These are phyloP conservation scores for Macroramphosus scolopax DNA, from an alignment of 2,797 vertebrate genomes.

Conservation along the genomic window DNA sequence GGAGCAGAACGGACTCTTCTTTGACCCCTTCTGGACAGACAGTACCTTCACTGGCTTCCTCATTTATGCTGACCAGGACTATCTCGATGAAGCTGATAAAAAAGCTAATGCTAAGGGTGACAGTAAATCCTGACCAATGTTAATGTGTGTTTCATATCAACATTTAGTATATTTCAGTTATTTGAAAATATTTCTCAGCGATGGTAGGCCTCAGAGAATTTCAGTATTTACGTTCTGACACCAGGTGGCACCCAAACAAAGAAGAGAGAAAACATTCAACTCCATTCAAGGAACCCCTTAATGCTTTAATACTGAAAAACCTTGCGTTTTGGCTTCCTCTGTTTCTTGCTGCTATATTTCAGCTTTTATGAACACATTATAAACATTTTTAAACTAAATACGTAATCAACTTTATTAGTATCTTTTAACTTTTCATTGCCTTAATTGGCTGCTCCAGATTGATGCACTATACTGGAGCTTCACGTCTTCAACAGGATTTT, in stretches of 20 bases:
- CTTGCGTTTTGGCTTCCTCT: conserved; percentile 1
- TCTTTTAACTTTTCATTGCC: not conserved
- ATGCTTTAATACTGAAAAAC: not conserved
- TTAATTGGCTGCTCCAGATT: too few species aligned
- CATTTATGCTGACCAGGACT: conserved; percentile 88
- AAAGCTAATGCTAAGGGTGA: conserved; percentile 56
- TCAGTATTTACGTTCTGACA: conserved; percentile 28
- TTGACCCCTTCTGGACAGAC: conserved; percentile 97
- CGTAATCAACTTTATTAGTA: not conserved
- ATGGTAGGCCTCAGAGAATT: not conserved
- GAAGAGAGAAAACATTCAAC: conserved; percentile 1
- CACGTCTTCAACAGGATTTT: too few species aligned
- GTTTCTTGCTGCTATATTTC: not conserved
- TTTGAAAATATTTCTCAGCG: not conserved
- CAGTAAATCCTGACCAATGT: too few species aligned
- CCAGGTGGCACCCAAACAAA: conserved; percentile 46
- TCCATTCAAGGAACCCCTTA: not conserved
- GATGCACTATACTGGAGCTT: too few species aligned
- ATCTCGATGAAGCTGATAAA: conserved; percentile 77
- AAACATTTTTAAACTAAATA: too few species aligned
- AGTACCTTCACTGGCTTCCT: conserved; percentile 97
- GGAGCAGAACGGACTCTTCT: conserved; percentile 95
- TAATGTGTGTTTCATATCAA: too few species aligned
- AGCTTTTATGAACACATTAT: not conserved
- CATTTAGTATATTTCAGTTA: too few species aligned